Base-by-base conservation (phyloP, 2,888 invertebrate species). In the Steinernema carpocapsae region DNA sequence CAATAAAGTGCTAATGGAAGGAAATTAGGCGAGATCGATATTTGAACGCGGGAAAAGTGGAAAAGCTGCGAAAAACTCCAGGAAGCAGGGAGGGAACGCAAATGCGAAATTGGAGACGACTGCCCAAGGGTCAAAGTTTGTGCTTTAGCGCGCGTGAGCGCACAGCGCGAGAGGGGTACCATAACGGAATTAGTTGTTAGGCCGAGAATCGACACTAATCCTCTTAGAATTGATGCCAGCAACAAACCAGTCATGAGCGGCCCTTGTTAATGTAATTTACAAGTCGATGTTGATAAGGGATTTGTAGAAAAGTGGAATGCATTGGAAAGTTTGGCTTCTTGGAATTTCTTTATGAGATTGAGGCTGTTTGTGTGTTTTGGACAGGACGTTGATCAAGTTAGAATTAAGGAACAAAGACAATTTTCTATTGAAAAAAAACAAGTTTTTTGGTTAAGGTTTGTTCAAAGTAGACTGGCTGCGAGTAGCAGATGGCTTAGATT, bases 1-100 rank as follows among this genome's bases (percentile, higher is more conserved):
- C 52, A 22, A 52, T 52, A 52, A 52, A 52, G 52, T 52, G 52
- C 52, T 52, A 52, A 52, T 52, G 52, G 52, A 3, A 22, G 12
- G 52, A 52, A 52, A 52, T 52, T 52, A 52, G 52, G 52, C 12
- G 52, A 52, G 52, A 52, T 52, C 52, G 52, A 52, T 52, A 52
- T 52, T 52, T 52, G 52, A 52, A 52, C 19, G 52, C 22, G 19
- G 24, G 52, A 52, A 52, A 37, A 52, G 52, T 52, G 37, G 52
- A 52, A 52, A 52, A 52, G 52, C 52, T 24, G 52, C 52, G 24
- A 22, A 24, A 12, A 22, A n/a, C 37, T 37, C 37, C 37, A 37
- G 37, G 37, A 37, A 22, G 12, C 4, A 10, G 37, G 4, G 37
- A 37, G 37, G 37, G 10, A 37, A 37, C 37, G 37, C 37, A 48